Conservation (phyloP, 2,888 invertebrate species). For the Polymixis lichenea region DNA sequence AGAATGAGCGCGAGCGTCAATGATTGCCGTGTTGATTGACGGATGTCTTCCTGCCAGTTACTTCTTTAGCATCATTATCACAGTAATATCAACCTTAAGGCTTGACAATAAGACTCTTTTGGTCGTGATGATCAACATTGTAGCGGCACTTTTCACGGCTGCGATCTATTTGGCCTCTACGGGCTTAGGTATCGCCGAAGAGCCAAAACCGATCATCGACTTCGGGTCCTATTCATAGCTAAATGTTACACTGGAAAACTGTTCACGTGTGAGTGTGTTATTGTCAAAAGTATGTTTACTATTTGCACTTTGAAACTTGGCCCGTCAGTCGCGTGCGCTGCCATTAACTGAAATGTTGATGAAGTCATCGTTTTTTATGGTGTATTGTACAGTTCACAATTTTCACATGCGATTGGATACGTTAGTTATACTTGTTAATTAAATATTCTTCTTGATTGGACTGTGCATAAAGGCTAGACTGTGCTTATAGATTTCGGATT, state of each 20-base stretch:
- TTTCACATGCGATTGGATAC: neutral
- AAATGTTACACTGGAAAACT: conserved; percentile 57
- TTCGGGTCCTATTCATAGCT: conserved; percentile 68
- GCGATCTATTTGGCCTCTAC: conserved; percentile 77
- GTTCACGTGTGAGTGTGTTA: conserved; percentile 41
- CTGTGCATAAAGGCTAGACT: neutral
- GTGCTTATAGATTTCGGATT: neutral
- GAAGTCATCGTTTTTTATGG: conserved; percentile 61
- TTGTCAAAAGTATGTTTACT: conserved; percentile 58
- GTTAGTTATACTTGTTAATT: neutral
- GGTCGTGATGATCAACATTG: conserved; percentile 57
- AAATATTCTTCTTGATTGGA: neutral
- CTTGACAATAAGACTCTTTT: conserved; percentile 65
- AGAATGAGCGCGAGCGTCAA: conserved; percentile 80
- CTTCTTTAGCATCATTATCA: conserved; percentile 64
- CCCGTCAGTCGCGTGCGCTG: conserved; percentile 32
- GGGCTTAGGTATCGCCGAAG: conserved; percentile 75
- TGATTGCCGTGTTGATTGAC: conserved; percentile 81
- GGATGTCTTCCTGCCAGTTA: conserved; percentile 84
- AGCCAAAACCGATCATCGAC: conserved; percentile 81
- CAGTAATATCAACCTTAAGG: conserved; percentile 70
- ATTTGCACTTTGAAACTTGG: conserved; percentile 64
- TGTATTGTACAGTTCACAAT: neutral
- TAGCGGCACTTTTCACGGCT: conserved; percentile 74
- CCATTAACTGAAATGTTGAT: conserved; percentile 60